These are phyloP conservation scores for Hormiphora californensis DNA, from an alignment of 37 sponge, comb jelly and placozoan species.

Conservation along the genomic window DNA sequence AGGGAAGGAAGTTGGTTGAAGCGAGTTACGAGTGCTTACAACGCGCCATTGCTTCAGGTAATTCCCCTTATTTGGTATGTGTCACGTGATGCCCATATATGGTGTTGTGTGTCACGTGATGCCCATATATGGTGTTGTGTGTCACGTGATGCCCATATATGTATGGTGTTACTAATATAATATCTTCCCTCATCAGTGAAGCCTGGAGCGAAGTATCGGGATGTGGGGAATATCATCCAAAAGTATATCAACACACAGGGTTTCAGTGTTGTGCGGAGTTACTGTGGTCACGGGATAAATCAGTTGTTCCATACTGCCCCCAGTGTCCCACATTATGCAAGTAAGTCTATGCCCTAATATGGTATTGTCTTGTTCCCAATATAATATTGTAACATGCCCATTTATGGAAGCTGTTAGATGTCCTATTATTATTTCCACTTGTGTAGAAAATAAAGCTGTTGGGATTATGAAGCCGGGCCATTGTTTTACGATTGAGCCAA, in stretches of 20 bases:
- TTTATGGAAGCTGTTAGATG: too few relatives aligned
- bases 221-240: slow-evolving; percentile 85
- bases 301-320: slow-evolving; percentile 87
- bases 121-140: too few relatives aligned
- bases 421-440: background rate
- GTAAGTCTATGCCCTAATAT: too few relatives aligned
- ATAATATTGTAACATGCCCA: too few relatives aligned
- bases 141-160: too few relatives aligned
- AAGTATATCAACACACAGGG: slow-evolving; percentile 69
- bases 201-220: slow-evolving; percentile 77
- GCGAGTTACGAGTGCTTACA: slow-evolving; percentile 84
- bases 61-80: too few relatives aligned
- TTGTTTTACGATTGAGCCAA: slow-evolving; percentile 95
- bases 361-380: too few relatives aligned
- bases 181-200: slow-evolving; percentile 60
- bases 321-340: slow-evolving; percentile 88
- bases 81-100: too few relatives aligned
- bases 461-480: slow-evolving; percentile 94
- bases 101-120: too few relatives aligned
- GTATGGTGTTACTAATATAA: too few relatives aligned
- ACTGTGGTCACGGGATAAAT: slow-evolving; percentile 96
- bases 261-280: slow-evolving; percentile 80
- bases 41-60: slow-evolving; percentile 71
- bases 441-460: slow-evolving; percentile 85
- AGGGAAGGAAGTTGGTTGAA: slow-evolving; percentile 62